Base-by-base conservation (phyloP, 2,888 invertebrate genomes). In the Branchellion lobata region DNA sequence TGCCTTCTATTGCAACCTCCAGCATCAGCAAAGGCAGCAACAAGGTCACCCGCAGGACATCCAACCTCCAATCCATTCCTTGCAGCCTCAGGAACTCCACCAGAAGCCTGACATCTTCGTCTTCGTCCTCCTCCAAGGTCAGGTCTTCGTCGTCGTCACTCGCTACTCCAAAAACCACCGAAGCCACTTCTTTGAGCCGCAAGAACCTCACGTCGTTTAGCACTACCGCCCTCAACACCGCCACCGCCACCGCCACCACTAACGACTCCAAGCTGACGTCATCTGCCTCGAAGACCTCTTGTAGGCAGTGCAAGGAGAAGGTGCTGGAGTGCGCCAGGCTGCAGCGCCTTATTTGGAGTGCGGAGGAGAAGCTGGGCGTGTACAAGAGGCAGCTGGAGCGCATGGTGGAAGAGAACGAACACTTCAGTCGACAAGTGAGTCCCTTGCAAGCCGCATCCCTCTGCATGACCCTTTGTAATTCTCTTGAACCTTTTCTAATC, bases 221-320 rank as follows among this genome's bases (percentile, higher is more conserved):
- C 40, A 40, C 40, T 8, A 40, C 40, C 40, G 14, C 8, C 40
- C 5, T 40, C 40, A 40, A 40, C 40, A 40, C 8, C 40, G 14
- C 8, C 40, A 40, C 40, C 14, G 40, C 40, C 5, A 40, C 40
- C 40, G 14, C 40, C 40, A 5, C 40, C 40, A n/a, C n/a, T n/a
- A n/a, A n/a, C n/a, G n/a, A n/a, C n/a, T n/a, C n/a, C n/a, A n/a
- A n/a, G n/a, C n/a, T n/a, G n/a, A n/a, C n/a, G n/a, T 40, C 8
- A 5, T 8, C 40, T 14, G 5, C 40, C 40, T 40, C 40, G 5
- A 40, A n/a, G 21, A 8, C 5, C 24, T 3, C 21, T n/a, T 57
- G 61, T n/a, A 57, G 21, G 61, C 21, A 57, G 3, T 57, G 61
- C 61, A 57, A 57, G 24, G 61, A 57, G 21, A 57, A 57, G 61